phyloP scores from a whole-genome alignment of 2,888 invertebrate genomes.

The Pachymerium ferrugineum region DNA sequence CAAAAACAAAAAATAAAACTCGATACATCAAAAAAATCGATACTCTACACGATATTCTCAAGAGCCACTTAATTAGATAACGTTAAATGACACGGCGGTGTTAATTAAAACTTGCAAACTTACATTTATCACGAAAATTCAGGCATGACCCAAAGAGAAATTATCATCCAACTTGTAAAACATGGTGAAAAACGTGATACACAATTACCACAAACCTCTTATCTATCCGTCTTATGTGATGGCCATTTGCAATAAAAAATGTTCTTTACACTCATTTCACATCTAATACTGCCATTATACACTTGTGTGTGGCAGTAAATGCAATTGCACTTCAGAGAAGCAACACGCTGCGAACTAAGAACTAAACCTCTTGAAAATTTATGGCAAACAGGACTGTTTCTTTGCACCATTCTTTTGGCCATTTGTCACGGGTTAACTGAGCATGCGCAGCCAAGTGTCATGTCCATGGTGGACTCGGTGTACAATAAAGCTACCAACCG shows the following conservation, averaged over 20 bases:
- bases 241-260: constrained; percentile 24
- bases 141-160: too few species aligned
- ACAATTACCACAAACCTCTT: too few species aligned
- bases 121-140: too few species aligned
- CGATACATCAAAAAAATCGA: too few species aligned
- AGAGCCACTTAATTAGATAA: too few species aligned
- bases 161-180: too few species aligned
- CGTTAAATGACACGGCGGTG: too few species aligned
- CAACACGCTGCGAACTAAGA: constrained; percentile 22
- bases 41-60: too few species aligned
- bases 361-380: constrained; percentile 22
- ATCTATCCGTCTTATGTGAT: too few species aligned
- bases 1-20: too few species aligned
- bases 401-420: constrained; percentile 20
- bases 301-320: constrained; percentile 16
- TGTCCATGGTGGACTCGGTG: constrained; percentile 25
- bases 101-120: too few species aligned
- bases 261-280: constrained; percentile 15
- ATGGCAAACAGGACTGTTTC: constrained; percentile 27
- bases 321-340: constrained; percentile 11
- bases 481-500: constrained; percentile 27
- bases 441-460: constrained; percentile 27
- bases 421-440: constrained; percentile 27
- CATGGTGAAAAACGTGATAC: too few species aligned
- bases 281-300: constrained; percentile 18